Evolutionary conservation across 2,888 invertebrate species (phyloP).

Genomic region (Onchidella celtica): DNA sequence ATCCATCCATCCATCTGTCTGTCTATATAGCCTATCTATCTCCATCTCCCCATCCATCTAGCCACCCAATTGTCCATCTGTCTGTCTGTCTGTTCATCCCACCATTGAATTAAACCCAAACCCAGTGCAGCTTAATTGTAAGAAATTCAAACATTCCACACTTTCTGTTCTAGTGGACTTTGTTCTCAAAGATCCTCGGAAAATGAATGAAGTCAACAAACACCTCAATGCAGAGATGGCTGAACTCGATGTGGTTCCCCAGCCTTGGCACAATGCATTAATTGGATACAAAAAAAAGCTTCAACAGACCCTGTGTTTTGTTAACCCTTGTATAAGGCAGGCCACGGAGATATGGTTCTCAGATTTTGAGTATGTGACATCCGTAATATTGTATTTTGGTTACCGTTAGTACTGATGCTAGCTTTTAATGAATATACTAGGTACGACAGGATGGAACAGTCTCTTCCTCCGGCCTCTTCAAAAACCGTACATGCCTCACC

Average conservation of each 20-base stretch:
- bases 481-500: background rate
- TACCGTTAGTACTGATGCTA: background rate
- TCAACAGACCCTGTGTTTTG: conserved; percentile 85
- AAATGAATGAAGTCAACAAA: conserved; percentile 71
- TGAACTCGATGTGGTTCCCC: conserved; percentile 84
- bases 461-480: no score
- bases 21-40: no score
- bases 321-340: conserved; percentile 90
- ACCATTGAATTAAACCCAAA: no score
- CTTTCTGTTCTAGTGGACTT: conserved; percentile 88
- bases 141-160: no score
- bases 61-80: no score
- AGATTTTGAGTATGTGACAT: conserved; percentile 42
- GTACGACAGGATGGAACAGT: background rate
- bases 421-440: background rate
- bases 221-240: conserved; percentile 79
- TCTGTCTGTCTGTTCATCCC: background rate
- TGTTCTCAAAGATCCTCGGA: conserved; percentile 89
- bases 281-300: conserved; percentile 82
- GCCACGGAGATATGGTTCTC: conserved; percentile 89
- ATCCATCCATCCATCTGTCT: no score
- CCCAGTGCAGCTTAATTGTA: no score
- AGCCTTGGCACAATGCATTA: conserved; percentile 85
- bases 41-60: no score
- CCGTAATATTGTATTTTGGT: no score